phyloP scores from a whole-genome alignment of 2,797 vertebrate species.

The Falco berigora region DNA sequence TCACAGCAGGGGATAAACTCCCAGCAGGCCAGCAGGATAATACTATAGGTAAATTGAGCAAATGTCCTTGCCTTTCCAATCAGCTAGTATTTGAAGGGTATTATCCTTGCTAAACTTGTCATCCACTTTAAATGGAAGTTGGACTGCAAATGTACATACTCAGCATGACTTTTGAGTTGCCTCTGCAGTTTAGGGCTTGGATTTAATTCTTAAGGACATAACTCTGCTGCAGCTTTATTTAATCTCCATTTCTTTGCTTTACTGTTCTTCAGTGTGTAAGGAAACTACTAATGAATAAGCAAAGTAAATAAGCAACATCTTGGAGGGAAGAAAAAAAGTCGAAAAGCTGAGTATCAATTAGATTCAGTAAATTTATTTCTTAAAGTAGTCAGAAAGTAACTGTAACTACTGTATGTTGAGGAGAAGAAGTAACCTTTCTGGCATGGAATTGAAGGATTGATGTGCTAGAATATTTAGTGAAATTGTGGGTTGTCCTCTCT shows the following conservation, averaged over 20 bases:
- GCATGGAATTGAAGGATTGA: neutral
- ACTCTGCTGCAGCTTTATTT: neutral
- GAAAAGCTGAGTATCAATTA: neutral
- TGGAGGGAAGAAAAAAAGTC: neutral
- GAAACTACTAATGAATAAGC: neutral
- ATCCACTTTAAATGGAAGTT: slow-evolving; percentile 35
- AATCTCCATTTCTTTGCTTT: neutral
- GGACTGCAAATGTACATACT: neutral
- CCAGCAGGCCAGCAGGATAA: slow-evolving; percentile 20
- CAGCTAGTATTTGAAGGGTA: slow-evolving; percentile 26
- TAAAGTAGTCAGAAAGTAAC: neutral
- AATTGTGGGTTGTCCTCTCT: neutral
- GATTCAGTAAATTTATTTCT: neutral
- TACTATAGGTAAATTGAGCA: slow-evolving; percentile 24
- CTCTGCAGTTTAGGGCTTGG: neutral
- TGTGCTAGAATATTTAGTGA: neutral
- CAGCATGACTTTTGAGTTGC: slow-evolving; percentile 2
- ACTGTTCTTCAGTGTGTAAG: neutral
- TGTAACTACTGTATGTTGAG: neutral
- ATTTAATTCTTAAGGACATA: neutral
- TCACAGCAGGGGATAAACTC: neutral
- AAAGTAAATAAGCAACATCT: neutral
- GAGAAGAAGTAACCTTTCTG: neutral
- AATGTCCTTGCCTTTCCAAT: slow-evolving; percentile 36
- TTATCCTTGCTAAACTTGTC: slow-evolving; percentile 49